Percentiles rank a stretch among this genome's conserved stretches.
Evolutionary conservation across 2,113 vertebrate genomes (phyloP).

Genomic region (Cercocebus atys): DNA sequence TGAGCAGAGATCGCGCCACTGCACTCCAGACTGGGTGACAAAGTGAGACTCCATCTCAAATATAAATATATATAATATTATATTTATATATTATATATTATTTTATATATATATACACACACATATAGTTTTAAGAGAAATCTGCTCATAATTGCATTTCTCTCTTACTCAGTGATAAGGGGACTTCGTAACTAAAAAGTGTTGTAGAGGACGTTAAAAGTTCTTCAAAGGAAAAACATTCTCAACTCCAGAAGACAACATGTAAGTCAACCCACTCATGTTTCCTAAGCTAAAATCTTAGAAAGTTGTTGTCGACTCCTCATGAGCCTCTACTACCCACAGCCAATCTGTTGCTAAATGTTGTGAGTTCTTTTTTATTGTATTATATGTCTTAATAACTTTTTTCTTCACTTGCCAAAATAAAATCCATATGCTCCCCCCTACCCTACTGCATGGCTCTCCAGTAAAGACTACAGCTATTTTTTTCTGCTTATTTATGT

Average conservation of each 20-base stretch:
- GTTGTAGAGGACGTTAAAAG: neutral
- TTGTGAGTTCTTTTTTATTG: slow-evolving; percentile 44
- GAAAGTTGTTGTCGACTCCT: slow-evolving; percentile 56
- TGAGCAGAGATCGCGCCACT: too few species aligned
- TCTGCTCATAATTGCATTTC: neutral
- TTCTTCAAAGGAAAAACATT: slow-evolving; percentile 41
- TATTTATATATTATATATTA: too few species aligned
- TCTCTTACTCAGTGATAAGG: neutral
- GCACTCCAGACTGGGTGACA: too few species aligned
- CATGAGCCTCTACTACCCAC: slow-evolving; percentile 60
- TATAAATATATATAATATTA: too few species aligned
- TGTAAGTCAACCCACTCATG: slow-evolving; percentile 21
- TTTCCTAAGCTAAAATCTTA: slow-evolving; percentile 62
- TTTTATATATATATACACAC: too few species aligned
- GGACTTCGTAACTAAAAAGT: neutral
- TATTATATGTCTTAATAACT: slow-evolving; percentile 53
- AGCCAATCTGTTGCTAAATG: slow-evolving; percentile 68
- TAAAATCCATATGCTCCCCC: slow-evolving; percentile 35
- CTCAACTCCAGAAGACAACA: slow-evolving; percentile 32
- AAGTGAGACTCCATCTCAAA: too few species aligned
- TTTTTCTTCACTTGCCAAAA: slow-evolving; percentile 52
- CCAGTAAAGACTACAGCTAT: neutral
- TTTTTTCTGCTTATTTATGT: neutral
- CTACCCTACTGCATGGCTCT: neutral
- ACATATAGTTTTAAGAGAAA: neutral